phyloP scores from a whole-genome alignment of 2,113 vertebrate species.

The Chaetodon auriga region DNA sequence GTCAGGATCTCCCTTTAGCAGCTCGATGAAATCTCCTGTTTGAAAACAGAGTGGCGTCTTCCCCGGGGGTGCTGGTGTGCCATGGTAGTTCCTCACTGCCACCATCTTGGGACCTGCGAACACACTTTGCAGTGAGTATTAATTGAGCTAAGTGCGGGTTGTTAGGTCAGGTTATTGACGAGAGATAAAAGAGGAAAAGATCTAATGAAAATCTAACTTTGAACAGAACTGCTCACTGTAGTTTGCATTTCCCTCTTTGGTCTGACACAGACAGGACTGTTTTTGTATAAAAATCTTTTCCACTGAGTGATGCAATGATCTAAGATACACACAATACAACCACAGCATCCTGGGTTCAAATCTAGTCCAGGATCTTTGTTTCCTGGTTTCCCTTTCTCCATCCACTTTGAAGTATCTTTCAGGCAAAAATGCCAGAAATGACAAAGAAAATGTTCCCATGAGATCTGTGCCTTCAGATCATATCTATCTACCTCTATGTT shows the following conservation, averaged over 20 bases:
- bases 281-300: background rate
- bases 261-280: background rate
- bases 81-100: constrained; percentile 93
- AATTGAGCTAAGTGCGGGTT: background rate
- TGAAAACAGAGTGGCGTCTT: constrained; percentile 92
- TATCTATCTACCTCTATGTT: background rate
- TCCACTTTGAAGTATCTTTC: background rate
- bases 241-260: background rate
- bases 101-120: constrained; percentile 96
- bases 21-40: constrained; percentile 93
- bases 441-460: background rate
- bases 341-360: constrained; percentile 18
- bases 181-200: background rate
- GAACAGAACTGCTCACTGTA: background rate
- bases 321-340: background rate
- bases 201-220: background rate
- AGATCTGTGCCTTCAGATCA: constrained; percentile 3
- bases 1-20: constrained; percentile 94
- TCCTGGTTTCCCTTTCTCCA: background rate
- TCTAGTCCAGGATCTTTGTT: background rate
- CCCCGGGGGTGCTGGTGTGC: constrained; percentile 88
- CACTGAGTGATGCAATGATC: background rate
- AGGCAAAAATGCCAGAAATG: background rate
- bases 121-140: background rate
- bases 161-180: background rate